Evolutionary conservation across 2,888 invertebrate species (phyloP).

Genomic region (Odiellus spinosus): DNA sequence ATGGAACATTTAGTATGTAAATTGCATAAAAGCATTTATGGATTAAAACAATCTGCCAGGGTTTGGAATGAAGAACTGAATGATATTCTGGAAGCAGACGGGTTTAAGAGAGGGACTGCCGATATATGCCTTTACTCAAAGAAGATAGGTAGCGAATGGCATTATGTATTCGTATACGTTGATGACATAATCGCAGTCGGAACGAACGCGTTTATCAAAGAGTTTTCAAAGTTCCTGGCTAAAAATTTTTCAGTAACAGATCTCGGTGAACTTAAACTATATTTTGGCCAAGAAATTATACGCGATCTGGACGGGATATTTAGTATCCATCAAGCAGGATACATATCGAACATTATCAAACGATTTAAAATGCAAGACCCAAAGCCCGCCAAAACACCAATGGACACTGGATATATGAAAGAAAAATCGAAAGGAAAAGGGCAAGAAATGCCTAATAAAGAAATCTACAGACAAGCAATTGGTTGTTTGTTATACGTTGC

Average conservation of each 20-base stretch:
- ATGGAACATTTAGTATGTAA: not conserved
- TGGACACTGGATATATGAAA: no score
- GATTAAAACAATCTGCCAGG: constrained; percentile 1
- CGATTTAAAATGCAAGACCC: no score
- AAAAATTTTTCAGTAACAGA: not conserved
- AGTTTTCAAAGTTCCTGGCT: not conserved
- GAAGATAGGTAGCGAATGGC: not conserved
- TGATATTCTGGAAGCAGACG: constrained; percentile 1
- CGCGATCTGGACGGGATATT: not conserved
- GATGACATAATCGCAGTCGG: constrained; percentile 9
- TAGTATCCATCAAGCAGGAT: no score
- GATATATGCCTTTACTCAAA: constrained; percentile 2
- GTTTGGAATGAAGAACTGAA: constrained; percentile 1
- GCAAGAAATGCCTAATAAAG: not conserved
- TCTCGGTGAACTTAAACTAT: not conserved
- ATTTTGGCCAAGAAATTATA: constrained; percentile 4
- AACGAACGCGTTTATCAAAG: not conserved
- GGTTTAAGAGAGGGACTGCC: not conserved
- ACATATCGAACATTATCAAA: no score
- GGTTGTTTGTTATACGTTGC: no score
- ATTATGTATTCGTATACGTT: constrained; percentile 15
- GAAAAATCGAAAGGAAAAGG: no score
- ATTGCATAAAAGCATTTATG: not conserved
- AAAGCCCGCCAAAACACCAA: no score
- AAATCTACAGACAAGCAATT: not conserved